phyloP scores from a whole-genome alignment of 2,888 invertebrate genomes.

The Junonia oenone region DNA sequence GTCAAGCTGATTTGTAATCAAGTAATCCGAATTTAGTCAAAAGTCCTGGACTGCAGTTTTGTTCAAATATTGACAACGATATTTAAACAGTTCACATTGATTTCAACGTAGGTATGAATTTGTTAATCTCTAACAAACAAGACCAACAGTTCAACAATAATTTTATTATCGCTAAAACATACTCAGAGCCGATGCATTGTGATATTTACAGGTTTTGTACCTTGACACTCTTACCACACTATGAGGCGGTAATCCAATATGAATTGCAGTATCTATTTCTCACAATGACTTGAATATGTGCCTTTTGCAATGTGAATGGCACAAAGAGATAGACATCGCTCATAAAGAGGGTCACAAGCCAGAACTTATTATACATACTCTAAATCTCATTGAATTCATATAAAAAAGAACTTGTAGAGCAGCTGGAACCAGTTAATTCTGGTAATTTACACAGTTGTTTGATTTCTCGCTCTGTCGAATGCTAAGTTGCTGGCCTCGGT shows the following conservation, averaged over 20 bases:
- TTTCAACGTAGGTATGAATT: too few species aligned
- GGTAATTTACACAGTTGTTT: slow-evolving; percentile 29
- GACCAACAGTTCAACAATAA: background rate
- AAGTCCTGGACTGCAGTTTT: too few species aligned
- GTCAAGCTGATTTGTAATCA: slow-evolving; percentile 2
- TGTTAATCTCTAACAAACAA: background rate
- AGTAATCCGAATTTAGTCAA: background rate
- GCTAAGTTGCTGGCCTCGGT: slow-evolving; percentile 28
- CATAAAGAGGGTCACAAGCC: slow-evolving; percentile 2
- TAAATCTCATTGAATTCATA: slow-evolving; percentile 7
- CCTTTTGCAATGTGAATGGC: slow-evolving; percentile 27
- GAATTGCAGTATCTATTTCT: slow-evolving; percentile 51
- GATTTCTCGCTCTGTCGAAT: slow-evolving; percentile 36
- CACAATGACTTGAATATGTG: slow-evolving; percentile 37
- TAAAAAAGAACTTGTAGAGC: slow-evolving; percentile 6
- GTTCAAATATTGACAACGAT: too few species aligned
- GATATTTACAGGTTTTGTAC: slow-evolving; percentile 38
- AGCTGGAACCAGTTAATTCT: slow-evolving; percentile 23
- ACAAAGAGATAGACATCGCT: slow-evolving; percentile 14
- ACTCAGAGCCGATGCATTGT: slow-evolving; percentile 28
- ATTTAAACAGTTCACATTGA: too few species aligned
- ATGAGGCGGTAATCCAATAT: slow-evolving; percentile 52
- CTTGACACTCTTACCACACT: slow-evolving; percentile 57
- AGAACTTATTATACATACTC: background rate
- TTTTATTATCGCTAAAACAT: background rate